These are phyloP conservation scores for Cervus canadensis DNA, from an alignment of 2,113 vertebrate genomes.

Conservation along the genomic window DNA sequence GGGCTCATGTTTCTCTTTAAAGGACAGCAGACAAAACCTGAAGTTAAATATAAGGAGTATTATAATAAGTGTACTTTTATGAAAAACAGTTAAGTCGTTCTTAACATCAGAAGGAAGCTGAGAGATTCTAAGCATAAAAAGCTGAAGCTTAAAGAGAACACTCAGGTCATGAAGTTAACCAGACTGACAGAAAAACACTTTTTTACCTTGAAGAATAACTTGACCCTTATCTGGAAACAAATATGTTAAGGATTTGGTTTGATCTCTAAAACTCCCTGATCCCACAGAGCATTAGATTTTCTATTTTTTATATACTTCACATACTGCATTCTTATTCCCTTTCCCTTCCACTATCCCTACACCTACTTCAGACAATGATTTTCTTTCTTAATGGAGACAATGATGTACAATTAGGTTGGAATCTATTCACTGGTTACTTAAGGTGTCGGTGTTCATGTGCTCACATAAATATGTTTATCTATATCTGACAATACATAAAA, in stretches of 20 bases:
- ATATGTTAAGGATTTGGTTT: neutral
- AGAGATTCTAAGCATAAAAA: neutral
- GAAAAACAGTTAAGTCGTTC: neutral
- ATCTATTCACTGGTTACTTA: neutral
- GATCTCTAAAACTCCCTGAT: neutral
- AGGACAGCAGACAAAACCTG: neutral
- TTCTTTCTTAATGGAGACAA: neutral
- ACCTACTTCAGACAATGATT: neutral
- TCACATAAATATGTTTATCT: neutral
- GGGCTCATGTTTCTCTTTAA: neutral
- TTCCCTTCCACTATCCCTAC: neutral
- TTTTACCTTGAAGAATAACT: neutral
- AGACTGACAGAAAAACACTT: neutral
- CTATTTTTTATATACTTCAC: neutral
- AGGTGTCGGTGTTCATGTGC: neutral
- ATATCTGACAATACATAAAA: neutral
- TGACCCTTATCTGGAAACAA: neutral
- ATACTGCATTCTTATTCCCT: neutral
- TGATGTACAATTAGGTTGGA: neutral
- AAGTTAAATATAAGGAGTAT: neutral
- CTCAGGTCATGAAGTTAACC: neutral
- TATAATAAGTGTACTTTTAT: neutral
- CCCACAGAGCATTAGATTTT: neutral
- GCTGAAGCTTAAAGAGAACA: neutral
- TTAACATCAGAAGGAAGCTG: neutral